Conservation (phyloP, 1,140 invertebrate species). For the Drosophila melanogaster region Release_6_plus_ISO1_MT NT_033779.5:17012001-17012500, state of each 20-base stretch:
- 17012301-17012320: conserved; percentile 31
- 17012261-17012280: conserved; percentile 43
- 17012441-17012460: conserved; percentile 57
- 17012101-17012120: not conserved
- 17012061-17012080: conserved; percentile 40
- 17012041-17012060: conserved; percentile 68
- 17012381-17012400: conserved; percentile 33
- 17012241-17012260: conserved; percentile 50
- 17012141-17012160: not conserved
- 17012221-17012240: conserved; percentile 55
- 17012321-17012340: conserved; percentile 41
- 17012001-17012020: not conserved
- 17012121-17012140: no score
- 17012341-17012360: not conserved
- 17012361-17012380: not conserved
- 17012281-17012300: conserved; percentile 48
- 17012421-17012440: conserved; percentile 57
- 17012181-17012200: not conserved
- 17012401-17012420: conserved; percentile 60
- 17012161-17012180: not conserved
- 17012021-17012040: conserved; percentile 55
- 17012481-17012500: not conserved
- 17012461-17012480: conserved; percentile 7
- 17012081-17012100: not conserved
- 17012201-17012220: conserved; percentile 5